These are phyloP conservation scores for human (Homo sapiens) DNA, from an alignment of 2,113 vertebrate species.

Conservation along the genomic window DNA sequence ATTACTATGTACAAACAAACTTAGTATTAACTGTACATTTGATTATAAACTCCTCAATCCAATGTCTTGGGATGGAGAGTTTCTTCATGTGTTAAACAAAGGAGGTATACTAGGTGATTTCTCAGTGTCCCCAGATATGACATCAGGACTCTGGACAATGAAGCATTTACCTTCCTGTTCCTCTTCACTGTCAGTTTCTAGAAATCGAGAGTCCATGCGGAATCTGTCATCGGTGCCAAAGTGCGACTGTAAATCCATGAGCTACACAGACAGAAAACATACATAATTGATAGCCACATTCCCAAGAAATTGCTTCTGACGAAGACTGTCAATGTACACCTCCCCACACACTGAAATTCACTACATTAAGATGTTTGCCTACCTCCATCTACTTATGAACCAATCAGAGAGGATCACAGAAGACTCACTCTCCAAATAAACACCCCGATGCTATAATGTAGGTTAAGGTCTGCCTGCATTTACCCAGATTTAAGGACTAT, in stretches of 20 bases:
- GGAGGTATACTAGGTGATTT: not conserved
- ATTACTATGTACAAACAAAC: not conserved
- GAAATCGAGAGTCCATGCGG: conserved; percentile 93
- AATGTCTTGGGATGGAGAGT: not conserved
- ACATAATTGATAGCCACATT: not conserved
- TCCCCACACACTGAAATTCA: not conserved
- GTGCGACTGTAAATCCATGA: conserved; percentile 92
- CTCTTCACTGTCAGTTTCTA: conserved; percentile 91
- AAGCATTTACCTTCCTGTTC: conserved; percentile 83
- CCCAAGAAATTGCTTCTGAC: not conserved
- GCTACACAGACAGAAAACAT: conserved; percentile 81
- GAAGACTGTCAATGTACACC: not conserved
- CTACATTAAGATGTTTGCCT: not conserved
- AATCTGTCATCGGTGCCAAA: conserved; percentile 95
- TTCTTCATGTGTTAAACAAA: not conserved
- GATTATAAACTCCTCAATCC: not conserved
- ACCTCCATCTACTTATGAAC: not conserved
- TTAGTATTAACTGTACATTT: not conserved
- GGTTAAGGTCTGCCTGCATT: not conserved
- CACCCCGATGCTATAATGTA: not conserved
- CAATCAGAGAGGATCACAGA: not conserved
- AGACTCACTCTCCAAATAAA: not conserved
- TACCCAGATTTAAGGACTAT: not conserved
- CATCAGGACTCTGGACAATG: not conserved
- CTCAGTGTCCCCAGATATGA: not conserved